Base-by-base conservation (phyloP, 2,888 invertebrate genomes). In the Gymnosoma rotundatum region DNA sequence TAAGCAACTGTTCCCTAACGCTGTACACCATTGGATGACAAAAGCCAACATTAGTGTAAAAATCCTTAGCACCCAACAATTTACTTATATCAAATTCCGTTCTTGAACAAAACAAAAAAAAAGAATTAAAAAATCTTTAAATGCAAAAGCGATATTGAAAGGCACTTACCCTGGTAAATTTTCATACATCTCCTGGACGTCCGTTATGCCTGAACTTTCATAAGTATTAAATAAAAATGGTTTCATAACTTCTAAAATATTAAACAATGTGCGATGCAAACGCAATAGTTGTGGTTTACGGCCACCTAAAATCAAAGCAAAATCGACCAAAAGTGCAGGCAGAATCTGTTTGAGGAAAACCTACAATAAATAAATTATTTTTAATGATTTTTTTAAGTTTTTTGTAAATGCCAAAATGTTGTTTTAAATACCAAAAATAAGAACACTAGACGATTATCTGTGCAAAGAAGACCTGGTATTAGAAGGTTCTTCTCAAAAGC, bases 201-300 rank as follows among this genome's bases (percentile, higher is more conserved):
- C 50, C 0, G 88, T 88, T 2, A 83, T 6, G 2, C 91, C 91
- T 2, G 87, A 66, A 78, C 89, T 87, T 0, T 87, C 73, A 56
- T 87, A 90, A 25, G 87, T 86, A 74, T 89, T 90, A 67, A 88
- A 87, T 73, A 89, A 66, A 8, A 91, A 91, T 2, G 90, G 90
- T 18, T 87, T 75, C 87, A 91, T 87, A 0, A 88, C 89, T 50
- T 88, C 87, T 9, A 89, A 69, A 0, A 88, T 88, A 1, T 61
- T 74, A 50, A 83, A 88, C 14, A 84, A 21, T 70, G 86, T 88
- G 0, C 91, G 87, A 16, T 88, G 87, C 5, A 89, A 84, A 12
- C 80, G 21, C 89, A 91, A 85, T 1, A 91, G 12, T 0, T 63
- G 54, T 0, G 91, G 89, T 45, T 87, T 83, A 3, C 83, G 87